Evolutionary conservation across 2,888 invertebrate genomes (phyloP).

Genomic region (Lysandra coridon): DNA sequence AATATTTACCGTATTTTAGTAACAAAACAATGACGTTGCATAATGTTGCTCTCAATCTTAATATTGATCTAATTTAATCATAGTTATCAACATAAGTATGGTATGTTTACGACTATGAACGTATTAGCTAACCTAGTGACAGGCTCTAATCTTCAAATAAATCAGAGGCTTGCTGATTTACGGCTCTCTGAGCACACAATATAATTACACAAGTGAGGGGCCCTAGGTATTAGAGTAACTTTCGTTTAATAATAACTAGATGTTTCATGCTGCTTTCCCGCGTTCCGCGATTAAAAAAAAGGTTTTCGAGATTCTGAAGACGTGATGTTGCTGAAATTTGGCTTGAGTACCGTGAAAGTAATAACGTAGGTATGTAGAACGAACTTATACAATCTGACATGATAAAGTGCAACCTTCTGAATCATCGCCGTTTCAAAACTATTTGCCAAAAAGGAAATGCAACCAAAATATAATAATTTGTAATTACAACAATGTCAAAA

Average conservation of each 20-base stretch:
- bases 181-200: constrained; percentile 65
- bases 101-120: not conserved
- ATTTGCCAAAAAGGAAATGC: not conserved
- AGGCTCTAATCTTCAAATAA: constrained; percentile 69
- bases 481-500: constrained; percentile 31
- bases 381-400: not conserved
- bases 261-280: not conserved
- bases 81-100: not conserved
- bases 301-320: too few relatives aligned
- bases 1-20: too few relatives aligned
- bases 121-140: constrained; percentile 52
- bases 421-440: not conserved
- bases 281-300: not conserved
- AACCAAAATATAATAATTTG: not conserved
- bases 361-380: too few relatives aligned
- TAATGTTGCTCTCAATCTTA: too few relatives aligned
- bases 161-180: constrained; percentile 70
- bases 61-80: too few relatives aligned
- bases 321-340: too few relatives aligned
- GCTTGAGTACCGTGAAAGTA: too few relatives aligned
- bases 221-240: not conserved
- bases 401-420: not conserved
- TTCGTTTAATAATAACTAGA: not conserved
- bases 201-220: constrained; percentile 36
- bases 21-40: too few relatives aligned